phyloP scores from a whole-genome alignment of 2,113 vertebrate genomes.

The Lepus americanus region DNA sequence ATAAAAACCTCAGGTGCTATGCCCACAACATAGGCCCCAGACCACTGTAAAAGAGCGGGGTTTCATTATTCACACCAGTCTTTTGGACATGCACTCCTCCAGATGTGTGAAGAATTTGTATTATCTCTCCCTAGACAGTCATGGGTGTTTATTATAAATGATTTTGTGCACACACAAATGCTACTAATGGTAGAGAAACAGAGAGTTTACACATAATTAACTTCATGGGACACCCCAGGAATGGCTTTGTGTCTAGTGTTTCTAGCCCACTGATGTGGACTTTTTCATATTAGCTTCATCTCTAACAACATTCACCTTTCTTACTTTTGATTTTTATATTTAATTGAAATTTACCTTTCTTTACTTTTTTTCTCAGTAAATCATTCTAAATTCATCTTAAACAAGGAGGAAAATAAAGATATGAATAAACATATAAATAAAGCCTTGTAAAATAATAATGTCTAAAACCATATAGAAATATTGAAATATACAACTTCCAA shows the following conservation, averaged over 20 bases:
- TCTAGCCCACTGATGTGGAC: neutral
- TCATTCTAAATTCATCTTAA: neutral
- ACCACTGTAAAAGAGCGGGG: neutral
- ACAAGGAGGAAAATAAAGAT: neutral
- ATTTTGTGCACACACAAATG: neutral
- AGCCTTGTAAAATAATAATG: neutral
- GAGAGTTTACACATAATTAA: neutral
- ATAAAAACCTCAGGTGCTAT: neutral
- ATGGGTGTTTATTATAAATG: conserved; percentile 45
- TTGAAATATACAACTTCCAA: neutral
- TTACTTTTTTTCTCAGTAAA: neutral
- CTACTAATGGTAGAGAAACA: neutral
- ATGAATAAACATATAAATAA: neutral
- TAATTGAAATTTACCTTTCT: conserved; percentile 5
- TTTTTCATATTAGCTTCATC: neutral
- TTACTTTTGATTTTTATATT: conserved; percentile 13
- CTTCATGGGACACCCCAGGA: neutral
- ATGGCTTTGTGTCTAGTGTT: neutral
- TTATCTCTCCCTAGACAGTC: neutral
- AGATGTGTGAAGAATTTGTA: neutral
- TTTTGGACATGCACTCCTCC: neutral
- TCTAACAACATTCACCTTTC: neutral
- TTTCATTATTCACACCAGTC: neutral
- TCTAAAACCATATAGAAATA: neutral
- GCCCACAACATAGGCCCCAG: neutral